These are phyloP conservation scores for Phania funesta DNA, from an alignment of 2,888 invertebrate genomes.

Conservation along the genomic window DNA sequence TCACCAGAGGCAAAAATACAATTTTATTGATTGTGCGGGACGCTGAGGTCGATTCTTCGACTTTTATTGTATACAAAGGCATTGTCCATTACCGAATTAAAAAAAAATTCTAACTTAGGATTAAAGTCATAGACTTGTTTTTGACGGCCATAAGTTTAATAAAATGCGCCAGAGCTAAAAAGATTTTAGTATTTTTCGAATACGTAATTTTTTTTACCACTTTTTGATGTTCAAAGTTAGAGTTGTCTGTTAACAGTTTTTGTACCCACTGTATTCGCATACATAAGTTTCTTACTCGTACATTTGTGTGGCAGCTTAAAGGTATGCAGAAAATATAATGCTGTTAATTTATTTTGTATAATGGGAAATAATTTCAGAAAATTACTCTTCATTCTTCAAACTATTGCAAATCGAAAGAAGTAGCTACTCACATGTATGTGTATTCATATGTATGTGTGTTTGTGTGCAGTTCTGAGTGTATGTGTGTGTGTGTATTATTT, in stretches of 20 bases:
- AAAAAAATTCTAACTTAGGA: no score
- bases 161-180: no score
- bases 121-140: no score
- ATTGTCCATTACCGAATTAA: no score
- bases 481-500: not conserved
- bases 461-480: not conserved
- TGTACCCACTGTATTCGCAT: not conserved
- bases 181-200: no score
- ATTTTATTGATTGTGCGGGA: no score
- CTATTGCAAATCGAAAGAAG: conserved; percentile 57
- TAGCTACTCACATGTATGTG: conserved; percentile 5
- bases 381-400: conserved; percentile 49
- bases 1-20: no score
- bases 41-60: no score
- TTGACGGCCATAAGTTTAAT: no score
- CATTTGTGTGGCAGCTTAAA: conserved; percentile 9
- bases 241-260: not conserved
- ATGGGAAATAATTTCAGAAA: conserved; percentile 66
- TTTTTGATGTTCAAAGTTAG: not conserved
- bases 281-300: no score
- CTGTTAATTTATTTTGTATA: conserved; percentile 58
- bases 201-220: not conserved
- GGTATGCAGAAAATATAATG: conserved; percentile 35
- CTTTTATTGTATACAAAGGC: no score
- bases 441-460: not conserved